These are phyloP conservation scores for Hyles vespertilio DNA, from an alignment of 1,140 invertebrate species.

Conservation along the genomic window DNA sequence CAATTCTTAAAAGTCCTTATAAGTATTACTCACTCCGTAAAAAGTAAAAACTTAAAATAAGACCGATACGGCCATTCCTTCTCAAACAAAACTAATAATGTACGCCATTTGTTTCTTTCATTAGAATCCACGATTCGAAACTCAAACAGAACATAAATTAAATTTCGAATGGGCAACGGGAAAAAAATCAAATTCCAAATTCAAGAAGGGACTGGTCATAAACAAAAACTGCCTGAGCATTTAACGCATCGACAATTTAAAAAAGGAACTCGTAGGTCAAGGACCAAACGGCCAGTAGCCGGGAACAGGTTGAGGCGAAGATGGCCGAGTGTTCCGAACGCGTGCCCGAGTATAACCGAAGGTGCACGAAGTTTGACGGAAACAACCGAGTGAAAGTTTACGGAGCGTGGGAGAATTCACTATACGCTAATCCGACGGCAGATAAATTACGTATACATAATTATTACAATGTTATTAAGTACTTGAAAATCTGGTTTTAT, in stretches of 20 bases:
- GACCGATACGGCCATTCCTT: no score
- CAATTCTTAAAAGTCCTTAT: no score
- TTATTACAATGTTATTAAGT: no score
- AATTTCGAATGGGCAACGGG: slow-evolving; percentile 2
- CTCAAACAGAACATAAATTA: neutral
- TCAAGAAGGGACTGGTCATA: slow-evolving; percentile 10
- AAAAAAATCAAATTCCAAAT: slow-evolving; percentile 8
- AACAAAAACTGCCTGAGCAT: slow-evolving; percentile 12
- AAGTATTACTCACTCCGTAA: no score
- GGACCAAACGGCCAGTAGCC: slow-evolving; percentile 13
- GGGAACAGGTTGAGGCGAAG: slow-evolving; percentile 11
- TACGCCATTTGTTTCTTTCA: no score
- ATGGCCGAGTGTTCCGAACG: neutral
- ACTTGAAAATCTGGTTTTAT: no score
- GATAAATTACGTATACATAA: no score
- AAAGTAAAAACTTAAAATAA: no score
- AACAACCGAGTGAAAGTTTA: slow-evolving; percentile 1
- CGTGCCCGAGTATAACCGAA: slow-evolving; percentile 1
- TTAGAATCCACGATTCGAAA: neutral
- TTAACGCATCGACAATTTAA: slow-evolving; percentile 9
- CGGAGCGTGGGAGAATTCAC: neutral
- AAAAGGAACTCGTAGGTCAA: slow-evolving; percentile 13
- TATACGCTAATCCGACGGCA: no score
- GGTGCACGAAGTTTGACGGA: neutral
- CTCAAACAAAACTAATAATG: no score